These are phyloP conservation scores for Engystomops pustulosus DNA, from an alignment of 2,113 vertebrate genomes.

Conservation along the genomic window DNA sequence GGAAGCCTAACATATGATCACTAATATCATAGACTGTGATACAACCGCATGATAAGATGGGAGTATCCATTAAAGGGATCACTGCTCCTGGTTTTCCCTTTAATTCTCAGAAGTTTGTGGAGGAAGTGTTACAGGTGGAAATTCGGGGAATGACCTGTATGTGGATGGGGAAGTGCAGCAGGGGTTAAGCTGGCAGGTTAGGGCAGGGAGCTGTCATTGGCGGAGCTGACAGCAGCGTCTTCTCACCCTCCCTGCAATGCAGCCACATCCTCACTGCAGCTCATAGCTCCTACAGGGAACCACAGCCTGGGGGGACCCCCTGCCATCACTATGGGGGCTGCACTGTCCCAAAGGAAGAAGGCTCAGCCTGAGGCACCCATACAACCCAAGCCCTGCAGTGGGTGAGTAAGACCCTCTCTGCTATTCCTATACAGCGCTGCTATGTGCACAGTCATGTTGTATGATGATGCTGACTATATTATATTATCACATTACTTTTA, in stretches of 20 bases:
- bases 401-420: slow-evolving; percentile 28
- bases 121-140: neutral
- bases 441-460: neutral
- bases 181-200: slow-evolving; percentile 56
- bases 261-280: slow-evolving; percentile 52
- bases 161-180: neutral
- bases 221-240: slow-evolving; percentile 16
- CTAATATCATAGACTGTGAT: no score
- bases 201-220: slow-evolving; percentile 53
- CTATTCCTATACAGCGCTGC: neutral
- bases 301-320: neutral
- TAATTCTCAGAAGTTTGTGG: no score
- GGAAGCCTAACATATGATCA: no score
- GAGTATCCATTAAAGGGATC: no score
- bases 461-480: neutral
- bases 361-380: neutral
- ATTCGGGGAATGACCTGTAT: neutral
- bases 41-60: no score
- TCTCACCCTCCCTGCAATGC: slow-evolving; percentile 57
- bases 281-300: slow-evolving; percentile 4
- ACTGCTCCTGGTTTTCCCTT: no score
- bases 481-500: neutral
- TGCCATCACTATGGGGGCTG: slow-evolving; percentile 44
- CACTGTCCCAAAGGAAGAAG: slow-evolving; percentile 47
- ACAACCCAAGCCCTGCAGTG: neutral